Percentiles rank a stretch among this genome's conserved stretches.
These are phyloP conservation scores for Helicolenus hilgendorfi DNA, from an alignment of 2,797 vertebrate species.

Conservation along the genomic window DNA sequence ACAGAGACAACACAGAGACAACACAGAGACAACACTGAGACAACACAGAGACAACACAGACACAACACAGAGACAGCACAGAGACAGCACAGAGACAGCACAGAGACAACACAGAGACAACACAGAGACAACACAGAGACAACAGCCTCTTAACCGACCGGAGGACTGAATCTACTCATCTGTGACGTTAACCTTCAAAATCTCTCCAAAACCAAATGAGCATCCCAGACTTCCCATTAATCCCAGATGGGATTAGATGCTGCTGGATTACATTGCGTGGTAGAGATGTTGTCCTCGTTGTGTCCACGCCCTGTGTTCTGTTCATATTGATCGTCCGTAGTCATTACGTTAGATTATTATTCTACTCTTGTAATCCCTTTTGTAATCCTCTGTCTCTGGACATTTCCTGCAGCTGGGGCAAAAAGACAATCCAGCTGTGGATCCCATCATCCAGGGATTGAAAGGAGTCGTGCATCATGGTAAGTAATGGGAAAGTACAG, in stretches of 20 bases:
- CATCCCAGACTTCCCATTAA: neutral
- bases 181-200: neutral
- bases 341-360: conserved; percentile 61
- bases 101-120: too few relatives aligned
- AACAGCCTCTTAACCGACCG: neutral
- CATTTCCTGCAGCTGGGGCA: conserved; percentile 92
- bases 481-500: conserved; percentile 85
- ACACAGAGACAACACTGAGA: too few relatives aligned
- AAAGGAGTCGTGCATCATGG: conserved; percentile 99
- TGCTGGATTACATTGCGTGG: conserved; percentile 14
- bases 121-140: neutral
- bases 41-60: too few relatives aligned
- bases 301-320: conserved; percentile 16
- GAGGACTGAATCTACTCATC: neutral
- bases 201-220: neutral
- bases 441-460: conserved; percentile 98
- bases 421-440: conserved; percentile 97
- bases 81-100: too few relatives aligned
- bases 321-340: conserved; percentile 55
- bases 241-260: neutral
- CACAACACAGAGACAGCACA: too few relatives aligned
- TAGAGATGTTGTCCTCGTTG: conserved; percentile 15
- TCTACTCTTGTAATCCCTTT: conserved; percentile 70
- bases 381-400: conserved; percentile 75
- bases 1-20: too few relatives aligned